Conservation (phyloP, 2,797 vertebrate genomes). For the Danio aesculapii region DNA sequence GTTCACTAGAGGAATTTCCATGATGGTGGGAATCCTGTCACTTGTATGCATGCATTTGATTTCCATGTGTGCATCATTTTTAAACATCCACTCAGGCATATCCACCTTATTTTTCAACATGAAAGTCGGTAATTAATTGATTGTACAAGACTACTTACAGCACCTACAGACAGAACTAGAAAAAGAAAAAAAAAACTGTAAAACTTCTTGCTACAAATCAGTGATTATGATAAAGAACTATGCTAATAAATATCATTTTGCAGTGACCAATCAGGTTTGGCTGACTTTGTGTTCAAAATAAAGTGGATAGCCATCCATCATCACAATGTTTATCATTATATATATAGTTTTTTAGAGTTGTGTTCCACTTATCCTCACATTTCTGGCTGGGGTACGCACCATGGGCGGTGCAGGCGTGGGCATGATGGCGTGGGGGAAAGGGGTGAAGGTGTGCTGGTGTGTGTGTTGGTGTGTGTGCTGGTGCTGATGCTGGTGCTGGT, state of each 20-base stretch:
- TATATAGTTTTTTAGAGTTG: neutral
- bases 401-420: conserved; percentile 98
- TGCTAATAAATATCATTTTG: neutral
- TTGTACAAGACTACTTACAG: neutral
- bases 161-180: neutral
- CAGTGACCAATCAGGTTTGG: no score
- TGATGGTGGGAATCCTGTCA: neutral
- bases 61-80: neutral
- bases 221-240: neutral
- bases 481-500: conserved; percentile 94
- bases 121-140: neutral
- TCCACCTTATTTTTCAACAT: neutral
- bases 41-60: neutral
- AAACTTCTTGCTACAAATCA: neutral
- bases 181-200: neutral
- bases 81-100: neutral
- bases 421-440: conserved; percentile 99
- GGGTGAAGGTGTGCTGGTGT: conserved; percentile 99
- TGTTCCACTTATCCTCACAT: conserved; percentile 96
- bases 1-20: neutral
- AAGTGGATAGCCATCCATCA: neutral
- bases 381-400: conserved; percentile 99
- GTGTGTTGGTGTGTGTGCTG: conserved; percentile 99
- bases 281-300: neutral
- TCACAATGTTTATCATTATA: neutral